phyloP scores from a whole-genome alignment of 2,113 vertebrate genomes.

The Coturnix japonica region DNA sequence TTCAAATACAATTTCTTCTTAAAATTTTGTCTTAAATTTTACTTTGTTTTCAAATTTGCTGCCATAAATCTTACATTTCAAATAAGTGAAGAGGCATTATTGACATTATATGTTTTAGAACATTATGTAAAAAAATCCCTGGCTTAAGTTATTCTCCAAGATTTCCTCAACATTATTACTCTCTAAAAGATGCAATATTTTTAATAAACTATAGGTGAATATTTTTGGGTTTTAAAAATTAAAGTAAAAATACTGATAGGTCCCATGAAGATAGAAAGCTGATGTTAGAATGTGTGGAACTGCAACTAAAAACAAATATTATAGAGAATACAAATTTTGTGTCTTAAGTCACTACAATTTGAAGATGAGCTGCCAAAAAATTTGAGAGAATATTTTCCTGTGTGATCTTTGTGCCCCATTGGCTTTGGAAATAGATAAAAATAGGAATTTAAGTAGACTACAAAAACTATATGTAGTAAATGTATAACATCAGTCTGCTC shows the following conservation, averaged over 20 bases:
- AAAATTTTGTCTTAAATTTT: not conserved
- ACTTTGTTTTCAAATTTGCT: not conserved
- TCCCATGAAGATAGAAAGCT: not conserved
- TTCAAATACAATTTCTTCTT: not conserved
- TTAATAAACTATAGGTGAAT: not conserved
- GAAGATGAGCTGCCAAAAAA: not conserved
- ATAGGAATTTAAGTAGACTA: not conserved
- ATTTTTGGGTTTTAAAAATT: not conserved
- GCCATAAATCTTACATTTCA: not conserved
- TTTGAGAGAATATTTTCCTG: not conserved
- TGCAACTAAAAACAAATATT: accelerated
- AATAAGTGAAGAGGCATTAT: not conserved
- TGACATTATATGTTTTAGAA: not conserved
- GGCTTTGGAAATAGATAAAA: not conserved
- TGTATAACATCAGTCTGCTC: not conserved
- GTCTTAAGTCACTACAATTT: not conserved
- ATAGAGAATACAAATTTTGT: not conserved
- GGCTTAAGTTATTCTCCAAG: not conserved
- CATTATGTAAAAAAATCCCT: not conserved
- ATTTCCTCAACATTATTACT: not conserved
- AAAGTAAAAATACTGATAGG: not conserved
- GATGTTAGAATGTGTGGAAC: not conserved
- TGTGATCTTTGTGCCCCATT: not conserved
- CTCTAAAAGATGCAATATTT: not conserved
- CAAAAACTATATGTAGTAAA: not conserved